These are phyloP conservation scores for Phaedon cochleariae DNA, from an alignment of 2,888 invertebrate species.

Conservation along the genomic window DNA sequence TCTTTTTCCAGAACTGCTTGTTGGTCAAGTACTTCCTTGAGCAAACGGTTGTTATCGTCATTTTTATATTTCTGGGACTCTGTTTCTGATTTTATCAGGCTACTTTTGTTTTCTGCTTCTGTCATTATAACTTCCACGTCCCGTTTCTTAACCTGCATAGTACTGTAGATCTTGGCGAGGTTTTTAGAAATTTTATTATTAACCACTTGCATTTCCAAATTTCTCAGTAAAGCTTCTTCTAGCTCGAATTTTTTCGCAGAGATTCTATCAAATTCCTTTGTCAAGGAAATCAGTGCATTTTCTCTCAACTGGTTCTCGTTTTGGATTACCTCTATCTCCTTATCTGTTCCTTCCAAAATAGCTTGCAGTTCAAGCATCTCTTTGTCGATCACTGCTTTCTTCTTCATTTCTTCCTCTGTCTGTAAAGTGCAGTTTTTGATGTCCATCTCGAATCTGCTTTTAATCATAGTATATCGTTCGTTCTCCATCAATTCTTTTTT, in stretches of 20 bases:
- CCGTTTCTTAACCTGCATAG: constrained; percentile 60
- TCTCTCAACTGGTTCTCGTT: constrained; percentile 46
- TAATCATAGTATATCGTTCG: constrained; percentile 70
- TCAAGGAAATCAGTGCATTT: constrained; percentile 27
- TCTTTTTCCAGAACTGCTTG: constrained; percentile 61
- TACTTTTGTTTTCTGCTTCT: constrained; percentile 68
- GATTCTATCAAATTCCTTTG: constrained; percentile 65
- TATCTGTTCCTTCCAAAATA: constrained; percentile 63
- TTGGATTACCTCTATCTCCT: constrained; percentile 67
- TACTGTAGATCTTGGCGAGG: constrained; percentile 31
- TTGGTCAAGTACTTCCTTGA: constrained; percentile 57
- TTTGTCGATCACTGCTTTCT: constrained; percentile 64
- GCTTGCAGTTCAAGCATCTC: constrained; percentile 67
- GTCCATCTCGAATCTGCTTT: constrained; percentile 68
- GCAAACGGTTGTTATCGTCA: constrained; percentile 51
- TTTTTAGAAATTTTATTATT: constrained; percentile 40
- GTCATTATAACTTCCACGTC: constrained; percentile 52
- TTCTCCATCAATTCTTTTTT: constrained; percentile 74
- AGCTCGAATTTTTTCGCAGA: constrained; percentile 65
- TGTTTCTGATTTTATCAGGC: constrained; percentile 67
- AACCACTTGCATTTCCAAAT: constrained; percentile 38
- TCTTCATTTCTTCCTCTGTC: constrained; percentile 66
- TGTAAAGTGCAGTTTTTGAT: constrained; percentile 62
- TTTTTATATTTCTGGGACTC: constrained; percentile 63
- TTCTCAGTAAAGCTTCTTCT: constrained; percentile 65